phyloP scores from a whole-genome alignment of 1,140 invertebrate species.

The Rhagoletis pomonella region DNA sequence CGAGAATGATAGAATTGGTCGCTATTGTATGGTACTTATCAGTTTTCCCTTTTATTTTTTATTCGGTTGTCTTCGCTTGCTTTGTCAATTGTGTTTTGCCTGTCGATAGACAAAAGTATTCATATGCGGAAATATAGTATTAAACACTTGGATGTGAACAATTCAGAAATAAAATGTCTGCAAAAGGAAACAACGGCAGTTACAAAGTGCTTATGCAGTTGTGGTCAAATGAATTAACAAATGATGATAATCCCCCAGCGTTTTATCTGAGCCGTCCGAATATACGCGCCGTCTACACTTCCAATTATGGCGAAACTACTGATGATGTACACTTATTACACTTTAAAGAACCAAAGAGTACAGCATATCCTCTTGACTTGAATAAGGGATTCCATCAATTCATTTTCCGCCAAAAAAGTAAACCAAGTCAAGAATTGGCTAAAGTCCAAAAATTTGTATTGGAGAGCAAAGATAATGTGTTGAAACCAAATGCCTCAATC shows the following conservation, averaged over 20 bases:
- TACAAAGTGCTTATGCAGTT: background rate
- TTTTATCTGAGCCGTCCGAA: background rate
- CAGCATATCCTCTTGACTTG: slow-evolving; percentile 15
- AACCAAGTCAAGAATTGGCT: background rate
- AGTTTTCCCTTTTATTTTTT: too few species aligned
- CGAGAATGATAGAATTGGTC: too few species aligned
- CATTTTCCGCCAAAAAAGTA: background rate
- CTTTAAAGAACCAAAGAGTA: background rate
- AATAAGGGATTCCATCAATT: slow-evolving; percentile 21
- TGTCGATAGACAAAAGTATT: too few species aligned
- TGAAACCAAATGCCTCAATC: background rate
- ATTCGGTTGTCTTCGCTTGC: too few species aligned
- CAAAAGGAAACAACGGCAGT: background rate
- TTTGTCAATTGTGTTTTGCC: too few species aligned
- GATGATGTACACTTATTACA: background rate
- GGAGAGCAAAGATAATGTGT: background rate
- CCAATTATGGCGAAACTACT: background rate
- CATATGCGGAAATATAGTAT: too few species aligned
- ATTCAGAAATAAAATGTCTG: background rate
- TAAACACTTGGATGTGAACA: too few species aligned
- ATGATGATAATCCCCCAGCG: background rate
- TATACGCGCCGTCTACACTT: background rate
- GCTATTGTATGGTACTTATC: too few species aligned
- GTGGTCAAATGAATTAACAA: background rate
- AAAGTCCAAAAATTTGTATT: background rate